Conservation (phyloP, 2,113 vertebrate species). For the Lichenostomus cassidix region DNA sequence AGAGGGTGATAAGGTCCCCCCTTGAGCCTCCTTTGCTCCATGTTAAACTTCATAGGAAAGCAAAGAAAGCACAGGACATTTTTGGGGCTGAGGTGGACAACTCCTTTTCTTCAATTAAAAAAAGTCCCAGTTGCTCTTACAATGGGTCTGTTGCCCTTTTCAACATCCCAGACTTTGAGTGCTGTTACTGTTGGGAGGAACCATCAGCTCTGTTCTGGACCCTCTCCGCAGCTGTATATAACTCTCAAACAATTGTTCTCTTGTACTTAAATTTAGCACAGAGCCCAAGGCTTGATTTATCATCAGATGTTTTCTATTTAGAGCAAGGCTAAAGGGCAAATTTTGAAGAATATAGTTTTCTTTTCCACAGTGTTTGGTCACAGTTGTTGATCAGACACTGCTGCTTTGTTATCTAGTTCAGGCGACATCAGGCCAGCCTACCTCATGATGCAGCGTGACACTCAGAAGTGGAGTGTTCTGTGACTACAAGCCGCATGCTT, state of each 20-base stretch:
- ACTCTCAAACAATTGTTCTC: neutral
- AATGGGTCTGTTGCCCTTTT: neutral
- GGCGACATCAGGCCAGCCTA: neutral
- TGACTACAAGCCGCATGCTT: neutral
- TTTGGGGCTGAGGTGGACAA: neutral
- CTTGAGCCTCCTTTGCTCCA: neutral
- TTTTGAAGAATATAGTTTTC: neutral
- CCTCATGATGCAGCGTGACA: constrained; percentile 6
- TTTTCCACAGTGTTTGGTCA: neutral
- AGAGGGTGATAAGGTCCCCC: neutral
- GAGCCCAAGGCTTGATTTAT: neutral
- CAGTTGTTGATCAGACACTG: constrained; percentile 45
- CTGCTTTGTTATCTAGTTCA: constrained; percentile 46
- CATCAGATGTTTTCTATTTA: constrained; percentile 50
- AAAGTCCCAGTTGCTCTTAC: neutral
- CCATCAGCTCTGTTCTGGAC: neutral
- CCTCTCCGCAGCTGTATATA: neutral
- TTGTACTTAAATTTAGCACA: constrained; percentile 12
- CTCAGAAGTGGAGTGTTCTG: neutral
- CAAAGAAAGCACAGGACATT: neutral
- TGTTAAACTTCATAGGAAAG: neutral
- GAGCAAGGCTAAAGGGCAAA: constrained; percentile 14
- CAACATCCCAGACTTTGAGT: neutral
- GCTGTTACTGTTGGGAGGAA: neutral
- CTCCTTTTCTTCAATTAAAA: neutral